Evolutionary conservation across 2,797 vertebrate species (phyloP), one percentile per base, ranked within the genome.

Genomic region (Siniperca undulata): DNA sequence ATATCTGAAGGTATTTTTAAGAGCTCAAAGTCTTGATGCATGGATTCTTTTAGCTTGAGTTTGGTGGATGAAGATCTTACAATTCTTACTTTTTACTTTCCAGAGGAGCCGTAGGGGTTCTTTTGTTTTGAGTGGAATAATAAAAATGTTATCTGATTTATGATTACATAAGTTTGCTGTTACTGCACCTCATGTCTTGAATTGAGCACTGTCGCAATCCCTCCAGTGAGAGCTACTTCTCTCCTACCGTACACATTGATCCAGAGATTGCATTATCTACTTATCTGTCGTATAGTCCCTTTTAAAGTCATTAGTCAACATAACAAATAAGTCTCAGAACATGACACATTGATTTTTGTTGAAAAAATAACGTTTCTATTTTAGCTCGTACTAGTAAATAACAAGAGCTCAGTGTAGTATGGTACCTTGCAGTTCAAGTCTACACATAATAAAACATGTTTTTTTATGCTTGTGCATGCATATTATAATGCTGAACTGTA

Each of bases 1-100:
- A 92, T 95, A 90, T 94, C 94, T 84, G 94, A 95, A 95, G 95
- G 95, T 95, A 95, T 93, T 94, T 81, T 90, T 79, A 81, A 89
- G 74, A 91, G 85, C 86, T 92, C 87, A 76, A 82, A 83, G 76
- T 92, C 85, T 90, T 86, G 82, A 88, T 94, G 92, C 90, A 93
- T 94, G 91, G 89, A 87, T 91, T 86, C 69, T 86, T 87, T 86
- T 88, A 75, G 67, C 81, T 88, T 82, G 70, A 83, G 64, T 88
- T 86, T 86, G 40, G 55, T 68, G 53, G 77, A 84, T 78, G 67
- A 73, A 85, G 48, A 68, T 87, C 72, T 72, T 78, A 66, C 48
- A 74, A 17, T 68, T 42, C 24, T 70, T 62, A 20, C 4, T 71
- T 88, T 77, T 70, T 71, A 16, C 60, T 72, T 84, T 82, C 56